A percentile compares a stretch with the other conserved stretches of the same genome.
These are phyloP conservation scores for Drosophila sucinea DNA, from an alignment of 1,140 invertebrate genomes.

Conservation along the genomic window DNA sequence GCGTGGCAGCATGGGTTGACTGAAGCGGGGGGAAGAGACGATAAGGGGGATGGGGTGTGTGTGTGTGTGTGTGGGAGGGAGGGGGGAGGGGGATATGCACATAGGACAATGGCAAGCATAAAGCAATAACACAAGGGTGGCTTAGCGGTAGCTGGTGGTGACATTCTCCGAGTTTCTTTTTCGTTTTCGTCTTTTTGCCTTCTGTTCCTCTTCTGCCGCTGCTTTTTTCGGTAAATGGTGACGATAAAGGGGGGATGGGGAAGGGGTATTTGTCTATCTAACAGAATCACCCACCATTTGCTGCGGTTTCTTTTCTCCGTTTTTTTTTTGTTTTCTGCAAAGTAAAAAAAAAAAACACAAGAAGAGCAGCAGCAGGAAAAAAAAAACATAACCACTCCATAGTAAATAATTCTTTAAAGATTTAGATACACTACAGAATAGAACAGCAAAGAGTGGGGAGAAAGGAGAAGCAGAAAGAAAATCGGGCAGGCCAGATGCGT, in stretches of 20 bases:
- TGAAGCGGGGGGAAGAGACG: background rate
- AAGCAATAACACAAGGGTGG: constrained; percentile 73
- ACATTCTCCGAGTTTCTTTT: constrained; percentile 62
- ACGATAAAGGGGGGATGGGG: background rate
- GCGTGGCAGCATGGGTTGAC: constrained; percentile 6
- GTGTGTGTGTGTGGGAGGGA: background rate
- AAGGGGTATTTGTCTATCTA: constrained; percentile 37
- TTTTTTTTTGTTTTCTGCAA: constrained; percentile 6
- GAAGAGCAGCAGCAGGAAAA: background rate
- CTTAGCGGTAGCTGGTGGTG: constrained; percentile 76
- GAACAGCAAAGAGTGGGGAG: background rate
- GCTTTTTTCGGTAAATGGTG: background rate
- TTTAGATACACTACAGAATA: constrained; percentile 67
- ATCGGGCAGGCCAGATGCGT: constrained; percentile 17
- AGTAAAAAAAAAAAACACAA: background rate
- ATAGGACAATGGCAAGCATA: constrained; percentile 68
- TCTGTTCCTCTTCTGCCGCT: background rate
- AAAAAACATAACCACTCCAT: constrained; percentile 53
- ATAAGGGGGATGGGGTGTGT: background rate
- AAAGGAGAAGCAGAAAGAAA: constrained; percentile 43
- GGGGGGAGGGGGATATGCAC: background rate
- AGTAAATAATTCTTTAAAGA: constrained; percentile 82
- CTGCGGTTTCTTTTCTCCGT: constrained; percentile 12
- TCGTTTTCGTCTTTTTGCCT: background rate
- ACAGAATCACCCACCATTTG: constrained; percentile 57